phyloP scores from a whole-genome alignment of 92 coral and sea anemone species.

The Porites rus region DNA sequence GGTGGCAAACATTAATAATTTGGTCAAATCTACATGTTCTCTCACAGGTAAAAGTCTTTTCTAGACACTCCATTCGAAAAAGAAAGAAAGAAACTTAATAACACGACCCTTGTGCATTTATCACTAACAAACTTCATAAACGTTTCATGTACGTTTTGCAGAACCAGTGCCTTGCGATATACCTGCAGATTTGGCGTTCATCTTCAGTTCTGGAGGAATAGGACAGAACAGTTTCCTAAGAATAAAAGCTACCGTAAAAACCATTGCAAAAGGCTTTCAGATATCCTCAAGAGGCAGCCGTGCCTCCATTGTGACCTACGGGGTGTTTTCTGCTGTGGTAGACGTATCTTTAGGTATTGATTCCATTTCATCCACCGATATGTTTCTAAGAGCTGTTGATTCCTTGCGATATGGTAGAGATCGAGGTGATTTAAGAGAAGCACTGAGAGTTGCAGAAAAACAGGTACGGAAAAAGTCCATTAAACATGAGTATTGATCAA shows the following conservation, averaged over 20 bases:
- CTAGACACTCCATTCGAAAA: too few relatives aligned
- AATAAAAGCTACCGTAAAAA: slow-evolving; percentile 48
- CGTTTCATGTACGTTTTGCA: neutral
- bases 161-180: slow-evolving; percentile 44
- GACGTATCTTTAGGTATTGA: neutral
- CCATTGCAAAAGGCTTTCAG: slow-evolving; percentile 49
- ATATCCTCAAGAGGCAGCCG: slow-evolving; percentile 40
- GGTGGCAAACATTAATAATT: slow-evolving; percentile 23
- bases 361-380: slow-evolving; percentile 17
- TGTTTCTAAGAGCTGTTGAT: neutral
- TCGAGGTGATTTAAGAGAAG: slow-evolving; percentile 23
- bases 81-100: too few relatives aligned
- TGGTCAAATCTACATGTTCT: slow-evolving; percentile 22
- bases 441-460: slow-evolving; percentile 30
- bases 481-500: neutral
- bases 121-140: too few relatives aligned
- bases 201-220: slow-evolving; percentile 62
- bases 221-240: slow-evolving; percentile 33
- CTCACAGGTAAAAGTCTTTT: slow-evolving; percentile 22
- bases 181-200: slow-evolving; percentile 65
- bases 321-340: slow-evolving; percentile 25
- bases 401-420: slow-evolving; percentile 3
- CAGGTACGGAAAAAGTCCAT: neutral
- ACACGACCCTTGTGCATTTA: too few relatives aligned
- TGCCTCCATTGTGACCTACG: slow-evolving; percentile 47